These are phyloP conservation scores for Sarcophaga caerulescens DNA, from an alignment of 2,888 invertebrate genomes.

Conservation along the genomic window DNA sequence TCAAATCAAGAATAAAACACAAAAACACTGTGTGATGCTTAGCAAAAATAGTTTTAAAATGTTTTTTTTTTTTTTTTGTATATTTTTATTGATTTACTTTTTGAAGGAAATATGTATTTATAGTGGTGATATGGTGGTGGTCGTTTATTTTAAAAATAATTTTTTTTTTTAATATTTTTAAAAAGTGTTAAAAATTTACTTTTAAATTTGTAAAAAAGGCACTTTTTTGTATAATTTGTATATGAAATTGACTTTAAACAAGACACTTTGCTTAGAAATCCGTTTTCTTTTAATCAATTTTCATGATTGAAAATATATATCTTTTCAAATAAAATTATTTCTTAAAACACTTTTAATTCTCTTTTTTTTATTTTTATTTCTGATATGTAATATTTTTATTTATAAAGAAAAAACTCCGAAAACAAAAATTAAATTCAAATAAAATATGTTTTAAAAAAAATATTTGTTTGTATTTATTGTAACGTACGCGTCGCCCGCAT, in stretches of 20 bases:
- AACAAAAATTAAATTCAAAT: background rate
- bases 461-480: conserved; percentile 41
- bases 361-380: background rate
- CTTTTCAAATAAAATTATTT: conserved; percentile 16
- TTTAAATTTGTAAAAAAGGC: conserved; percentile 17
- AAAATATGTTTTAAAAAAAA: conserved; percentile 16
- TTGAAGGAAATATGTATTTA: conserved; percentile 1
- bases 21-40: background rate
- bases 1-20: background rate
- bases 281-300: too few relatives aligned
- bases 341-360: background rate
- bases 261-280: background rate
- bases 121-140: conserved; percentile 36
- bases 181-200: conserved; percentile 24
- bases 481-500: conserved; percentile 68
- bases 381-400: background rate
- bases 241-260: background rate
- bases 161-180: conserved; percentile 2
- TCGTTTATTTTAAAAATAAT: conserved; percentile 14
- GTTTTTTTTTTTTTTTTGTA: background rate
- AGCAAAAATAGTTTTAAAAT: background rate
- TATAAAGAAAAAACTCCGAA: background rate
- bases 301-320: background rate
- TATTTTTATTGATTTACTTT: background rate
- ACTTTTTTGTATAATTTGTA: conserved; percentile 13